Evolutionary conservation across 1,140 invertebrate genomes (phyloP).

Genomic region (Drosophila willistoni): DNA sequence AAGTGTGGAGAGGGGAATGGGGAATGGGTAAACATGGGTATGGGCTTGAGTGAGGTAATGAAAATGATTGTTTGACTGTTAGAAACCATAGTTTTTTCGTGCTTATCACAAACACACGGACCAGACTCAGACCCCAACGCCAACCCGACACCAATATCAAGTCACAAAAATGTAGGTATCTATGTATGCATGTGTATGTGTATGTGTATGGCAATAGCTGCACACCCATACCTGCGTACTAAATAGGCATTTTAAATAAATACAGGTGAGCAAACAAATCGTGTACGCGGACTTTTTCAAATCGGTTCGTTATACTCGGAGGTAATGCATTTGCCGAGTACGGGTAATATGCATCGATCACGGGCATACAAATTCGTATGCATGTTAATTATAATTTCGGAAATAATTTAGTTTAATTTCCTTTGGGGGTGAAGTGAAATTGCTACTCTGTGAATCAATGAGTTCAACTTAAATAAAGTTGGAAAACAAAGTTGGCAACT

Average conservation of each 20-base stretch:
- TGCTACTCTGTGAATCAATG: too few species aligned
- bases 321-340: conserved; percentile 1
- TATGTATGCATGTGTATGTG: too few species aligned
- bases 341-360: neutral
- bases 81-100: conserved; percentile 25
- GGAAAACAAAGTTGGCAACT: too few species aligned
- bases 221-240: conserved; percentile 21
- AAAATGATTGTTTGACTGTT: conserved; percentile 24
- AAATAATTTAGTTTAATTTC: too few species aligned
- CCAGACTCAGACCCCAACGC: neutral
- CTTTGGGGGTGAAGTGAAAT: too few species aligned
- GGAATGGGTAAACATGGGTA: conserved; percentile 14
- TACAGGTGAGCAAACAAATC: conserved; percentile 71
- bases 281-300: conserved; percentile 3
- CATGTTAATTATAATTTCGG: conserved; percentile 3
- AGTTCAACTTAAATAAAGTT: too few species aligned
- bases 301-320: neutral
- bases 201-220: neutral
- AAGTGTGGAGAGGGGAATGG: neutral
- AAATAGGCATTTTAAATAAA: conserved; percentile 55
- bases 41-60: conserved; percentile 14
- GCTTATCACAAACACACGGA: conserved; percentile 34
- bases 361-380: neutral
- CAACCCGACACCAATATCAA: neutral
- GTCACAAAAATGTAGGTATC: neutral